Evolutionary conservation across 2,113 vertebrate species (phyloP), one percentile per base, ranked within the genome.

Genomic region (Podiceps cristatus): DNA sequence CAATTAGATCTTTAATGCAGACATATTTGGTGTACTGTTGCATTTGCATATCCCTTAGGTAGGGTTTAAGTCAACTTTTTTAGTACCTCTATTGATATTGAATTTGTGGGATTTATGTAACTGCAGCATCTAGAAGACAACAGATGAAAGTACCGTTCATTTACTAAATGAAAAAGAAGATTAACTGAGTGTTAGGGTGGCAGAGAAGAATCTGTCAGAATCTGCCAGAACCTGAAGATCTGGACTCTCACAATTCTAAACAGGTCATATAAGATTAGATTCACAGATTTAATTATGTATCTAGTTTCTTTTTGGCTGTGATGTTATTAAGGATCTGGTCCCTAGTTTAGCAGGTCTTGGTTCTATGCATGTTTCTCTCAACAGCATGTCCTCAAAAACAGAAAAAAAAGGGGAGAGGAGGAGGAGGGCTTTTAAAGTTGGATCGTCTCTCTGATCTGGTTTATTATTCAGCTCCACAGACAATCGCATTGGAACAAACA

Each of bases 381-480:
- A 29, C 9, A 56, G 40, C 20, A 25, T 28, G 71, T 44, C 78
- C 35, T 86, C 75, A 88, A 73, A 96, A 93, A 45, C 0, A 60
- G 42, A 4, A 18, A 31, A 80, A 53, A 53, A 49, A 14, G 1
- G 11, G 27, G 4, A 16, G n/a, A 2, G 28, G 45, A 53, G 22
- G 31, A 75, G 71, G 58, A 76, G 27, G n/a, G 45, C 49, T 78
- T 94, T 73, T 64, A 28, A 29, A 82, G 62, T 64, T 86, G 50
- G 49, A 86, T 88, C 67, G 49, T 35, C 67, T 83, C 67, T 92
- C 74, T 88, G 78, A 33, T 93, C 93, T 78, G 92, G 50, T 87
- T 96, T 91, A 23, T 78, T 93, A 75, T 42, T 95, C 71, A 92
- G 53, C 71, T 95, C 29, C 58, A 49, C 45, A 85, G 85, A 91